These are phyloP conservation scores for Galagoides demidoff DNA, from an alignment of 2,797 vertebrate species.

Conservation along the genomic window DNA sequence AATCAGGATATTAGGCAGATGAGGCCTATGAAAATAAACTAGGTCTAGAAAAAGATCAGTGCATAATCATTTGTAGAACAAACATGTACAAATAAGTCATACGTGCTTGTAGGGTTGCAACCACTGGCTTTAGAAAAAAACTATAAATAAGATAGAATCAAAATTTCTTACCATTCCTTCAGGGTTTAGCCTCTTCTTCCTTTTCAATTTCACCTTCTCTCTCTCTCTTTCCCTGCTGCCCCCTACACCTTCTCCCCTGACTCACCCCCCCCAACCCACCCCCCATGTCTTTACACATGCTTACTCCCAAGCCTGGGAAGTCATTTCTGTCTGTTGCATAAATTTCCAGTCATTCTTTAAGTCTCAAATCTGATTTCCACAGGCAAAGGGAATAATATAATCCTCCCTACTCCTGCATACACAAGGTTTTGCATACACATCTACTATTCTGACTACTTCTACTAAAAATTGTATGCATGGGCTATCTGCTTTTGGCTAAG, in stretches of 20 bases:
- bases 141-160: neutral
- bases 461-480: neutral
- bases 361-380: neutral
- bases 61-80: constrained; percentile 14
- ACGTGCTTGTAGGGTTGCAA: neutral
- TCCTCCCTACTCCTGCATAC: neutral
- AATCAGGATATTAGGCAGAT: neutral
- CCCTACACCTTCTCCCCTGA: neutral
- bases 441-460: neutral
- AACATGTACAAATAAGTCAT: neutral
- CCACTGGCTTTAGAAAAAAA: neutral
- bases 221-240: neutral
- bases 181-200: neutral
- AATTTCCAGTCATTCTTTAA: neutral
- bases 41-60: neutral
- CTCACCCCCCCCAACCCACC: too few relatives aligned
- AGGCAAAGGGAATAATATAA: neutral
- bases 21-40: constrained; percentile 43
- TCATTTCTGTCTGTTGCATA: neutral
- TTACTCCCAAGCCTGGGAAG: neutral
- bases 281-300: neutral
- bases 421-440: neutral
- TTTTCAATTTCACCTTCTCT: neutral
- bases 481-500: neutral
- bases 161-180: neutral